Base-by-base conservation (phyloP, 2,797 vertebrate species). In the Malurus leucopterus region DNA sequence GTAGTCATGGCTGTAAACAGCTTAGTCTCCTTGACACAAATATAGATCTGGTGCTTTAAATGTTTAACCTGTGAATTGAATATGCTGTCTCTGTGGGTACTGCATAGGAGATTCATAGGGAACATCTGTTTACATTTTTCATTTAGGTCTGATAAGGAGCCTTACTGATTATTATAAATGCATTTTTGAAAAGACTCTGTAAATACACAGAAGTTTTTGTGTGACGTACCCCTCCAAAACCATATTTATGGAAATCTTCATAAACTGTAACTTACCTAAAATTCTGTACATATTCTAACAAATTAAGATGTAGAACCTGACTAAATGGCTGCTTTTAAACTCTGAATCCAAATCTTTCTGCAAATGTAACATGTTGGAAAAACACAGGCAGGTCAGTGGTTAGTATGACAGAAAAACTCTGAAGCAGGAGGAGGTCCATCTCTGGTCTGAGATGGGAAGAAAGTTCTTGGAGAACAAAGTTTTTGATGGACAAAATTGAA, bases 1-100 rank as follows among this genome's bases (percentile, higher is more conserved):
- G 81, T 87, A 54, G 72, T 79, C 51, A 26, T 65, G 87, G 44
- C 78, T 90, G 82, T 87, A 85, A 95, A 94, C 87, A 92, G 47
- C 82, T 83, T 50, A 3, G 24, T 61, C 34, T 86, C 59, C 58
- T 73, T 80, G 64, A 50, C 43, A 24, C 53, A 82, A 91, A 77
- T 83, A 77, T 5, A 71, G 79, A 58, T 74, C 47, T 13, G 27
- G 30, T 27, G 62, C 58, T 87, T 75, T 68, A 57, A 68, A 26
- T 76, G 40, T 73, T 81, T 64, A 63, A 74, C 43, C 27, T 74
- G 20, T 55, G 46, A 70, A 51, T 36, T 61, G 54, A 58, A 14
- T 55, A 13, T 26, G 38, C 15, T 80, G 30, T 43, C 23, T 83
- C 49, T 91, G 51, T 87, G 65, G 18, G 15, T 83, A 15, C 10